These are phyloP conservation scores for Pemphredon lugubris DNA, from an alignment of 2,888 invertebrate genomes.

Conservation along the genomic window DNA sequence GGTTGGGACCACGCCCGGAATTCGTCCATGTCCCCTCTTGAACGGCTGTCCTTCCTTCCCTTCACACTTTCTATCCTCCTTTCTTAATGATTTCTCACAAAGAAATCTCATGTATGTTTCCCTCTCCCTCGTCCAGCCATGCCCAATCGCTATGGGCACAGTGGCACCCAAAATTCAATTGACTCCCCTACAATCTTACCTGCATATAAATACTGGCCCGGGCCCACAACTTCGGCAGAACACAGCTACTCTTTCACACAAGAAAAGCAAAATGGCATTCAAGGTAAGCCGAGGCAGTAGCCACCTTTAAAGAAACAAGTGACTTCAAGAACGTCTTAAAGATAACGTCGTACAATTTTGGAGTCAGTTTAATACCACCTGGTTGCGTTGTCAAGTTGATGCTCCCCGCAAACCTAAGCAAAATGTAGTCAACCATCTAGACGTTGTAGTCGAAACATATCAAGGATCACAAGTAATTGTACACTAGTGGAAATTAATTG, in stretches of 20 bases:
- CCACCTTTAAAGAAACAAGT: no score
- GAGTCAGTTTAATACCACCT: no score
- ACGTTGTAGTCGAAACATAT: no score
- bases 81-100: conserved; percentile 55
- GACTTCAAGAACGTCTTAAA: no score
- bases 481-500: no score
- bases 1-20: conserved; percentile 54
- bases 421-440: no score
- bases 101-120: conserved; percentile 47
- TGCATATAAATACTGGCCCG: conserved; percentile 69
- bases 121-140: conserved; percentile 50
- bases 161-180: conserved; percentile 61
- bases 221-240: conserved; percentile 61
- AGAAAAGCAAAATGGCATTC: conserved; percentile 70
- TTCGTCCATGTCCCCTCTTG: conserved; percentile 42
- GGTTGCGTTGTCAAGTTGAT: no score
- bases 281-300: conserved; percentile 71
- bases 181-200: conserved; percentile 44
- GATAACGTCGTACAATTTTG: no score
- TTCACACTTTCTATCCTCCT: conserved; percentile 55
- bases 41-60: conserved; percentile 40
- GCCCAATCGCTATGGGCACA: conserved; percentile 56
- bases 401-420: no score
- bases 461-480: no score
- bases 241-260: conserved; percentile 57